phyloP scores from a whole-genome alignment of 1,140 invertebrate genomes.

The Anoplolepis gracilipes region DNA sequence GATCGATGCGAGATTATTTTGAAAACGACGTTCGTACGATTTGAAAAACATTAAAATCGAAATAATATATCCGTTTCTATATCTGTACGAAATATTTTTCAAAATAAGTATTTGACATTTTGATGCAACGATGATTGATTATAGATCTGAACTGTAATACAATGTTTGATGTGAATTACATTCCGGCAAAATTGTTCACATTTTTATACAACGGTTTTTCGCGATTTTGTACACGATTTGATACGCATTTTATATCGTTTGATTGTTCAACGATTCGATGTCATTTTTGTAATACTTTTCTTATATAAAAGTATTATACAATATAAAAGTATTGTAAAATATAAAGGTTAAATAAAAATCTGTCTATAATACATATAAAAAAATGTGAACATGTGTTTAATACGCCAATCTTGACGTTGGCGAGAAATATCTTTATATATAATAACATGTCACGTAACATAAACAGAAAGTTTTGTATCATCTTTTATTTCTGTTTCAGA shows the following conservation, averaged over 20 bases:
- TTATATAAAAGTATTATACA: slow-evolving; percentile 37
- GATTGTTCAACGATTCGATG: slow-evolving; percentile 23
- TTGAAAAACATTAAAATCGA: neutral
- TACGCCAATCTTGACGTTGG: neutral
- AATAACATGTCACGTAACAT: too few relatives aligned
- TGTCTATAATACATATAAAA: slow-evolving; percentile 11
- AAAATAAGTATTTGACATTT: slow-evolving; percentile 14
- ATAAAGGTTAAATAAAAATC: slow-evolving; percentile 44
- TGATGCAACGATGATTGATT: neutral
- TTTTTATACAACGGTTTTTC: slow-evolving; percentile 13
- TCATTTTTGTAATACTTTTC: slow-evolving; percentile 68
- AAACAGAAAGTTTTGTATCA: neutral
- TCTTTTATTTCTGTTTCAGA: neutral
- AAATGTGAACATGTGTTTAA: neutral
- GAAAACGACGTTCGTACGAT: neutral
- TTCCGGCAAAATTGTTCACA: slow-evolving; percentile 14
- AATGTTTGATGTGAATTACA: slow-evolving; percentile 27
- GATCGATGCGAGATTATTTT: neutral
- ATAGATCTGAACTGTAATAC: slow-evolving; percentile 2
- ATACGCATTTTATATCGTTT: slow-evolving; percentile 44
- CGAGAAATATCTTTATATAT: neutral
- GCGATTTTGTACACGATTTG: slow-evolving; percentile 24
- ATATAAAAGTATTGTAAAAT: slow-evolving; percentile 28
- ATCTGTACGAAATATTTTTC: neutral
- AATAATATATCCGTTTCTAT: neutral